A percentile compares a stretch with the other conserved stretches of the same genome.
phyloP scores from a whole-genome alignment of 2,113 vertebrate species.

The Strigops habroptila region DNA sequence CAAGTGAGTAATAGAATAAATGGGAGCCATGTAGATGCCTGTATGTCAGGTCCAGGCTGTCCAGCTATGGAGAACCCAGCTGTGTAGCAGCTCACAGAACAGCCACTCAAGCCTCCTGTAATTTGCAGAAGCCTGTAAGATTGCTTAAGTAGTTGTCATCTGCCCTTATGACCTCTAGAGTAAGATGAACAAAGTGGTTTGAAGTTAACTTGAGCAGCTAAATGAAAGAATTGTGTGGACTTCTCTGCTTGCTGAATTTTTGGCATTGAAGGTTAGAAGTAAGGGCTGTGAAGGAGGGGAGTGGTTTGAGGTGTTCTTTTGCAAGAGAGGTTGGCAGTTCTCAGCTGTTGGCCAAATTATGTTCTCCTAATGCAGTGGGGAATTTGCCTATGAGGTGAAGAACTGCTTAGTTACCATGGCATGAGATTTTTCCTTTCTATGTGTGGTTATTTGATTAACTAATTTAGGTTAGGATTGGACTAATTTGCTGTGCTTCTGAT shows the following conservation, averaged over 20 bases:
- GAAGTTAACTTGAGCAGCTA: not conserved
- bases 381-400: not conserved
- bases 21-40: not conserved
- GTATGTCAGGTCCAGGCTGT: not conserved
- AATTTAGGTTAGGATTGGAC: not conserved
- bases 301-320: not conserved
- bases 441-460: not conserved
- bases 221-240: not conserved
- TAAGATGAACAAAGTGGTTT: not conserved
- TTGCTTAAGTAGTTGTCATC: not conserved
- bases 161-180: not conserved
- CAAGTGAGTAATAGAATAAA: not conserved
- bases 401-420: not conserved
- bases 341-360: not conserved
- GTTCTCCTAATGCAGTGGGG: not conserved
- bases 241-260: not conserved
- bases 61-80: not conserved
- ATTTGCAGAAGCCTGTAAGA: not conserved
- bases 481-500: not conserved
- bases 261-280: not conserved
- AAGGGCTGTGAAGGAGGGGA: not conserved
- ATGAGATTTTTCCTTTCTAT: not conserved
- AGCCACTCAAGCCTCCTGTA: not conserved
- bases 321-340: not conserved
- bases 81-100: not conserved